A percentile compares a stretch with the other conserved stretches of the same genome.
phyloP scores from a whole-genome alignment of 2,888 invertebrate genomes.

The Sesamia inferens region DNA sequence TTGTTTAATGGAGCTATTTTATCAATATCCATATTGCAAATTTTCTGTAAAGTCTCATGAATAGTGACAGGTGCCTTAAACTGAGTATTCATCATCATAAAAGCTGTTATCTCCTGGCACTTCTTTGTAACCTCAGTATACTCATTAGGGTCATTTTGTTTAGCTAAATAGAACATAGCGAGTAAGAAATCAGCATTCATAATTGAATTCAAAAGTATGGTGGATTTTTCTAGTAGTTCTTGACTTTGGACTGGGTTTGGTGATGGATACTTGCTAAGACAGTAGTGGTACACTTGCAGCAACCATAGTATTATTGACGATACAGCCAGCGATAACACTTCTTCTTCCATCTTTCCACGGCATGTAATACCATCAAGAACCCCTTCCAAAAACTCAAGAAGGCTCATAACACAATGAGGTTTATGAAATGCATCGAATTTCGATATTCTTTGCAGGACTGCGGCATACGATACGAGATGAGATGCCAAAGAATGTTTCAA shows the following conservation, averaged over 20 bases:
- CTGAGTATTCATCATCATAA: conserved; percentile 90
- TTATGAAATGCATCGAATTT: conserved; percentile 97
- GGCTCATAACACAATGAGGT: conserved; percentile 95
- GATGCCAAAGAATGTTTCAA: conserved; percentile 97
- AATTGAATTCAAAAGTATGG: conserved; percentile 92
- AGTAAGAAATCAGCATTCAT: conserved; percentile 93
- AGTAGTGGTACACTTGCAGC: conserved; percentile 92
- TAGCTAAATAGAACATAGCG: conserved; percentile 95
- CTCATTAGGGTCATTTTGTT: conserved; percentile 94
- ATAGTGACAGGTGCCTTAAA: conserved; percentile 90
- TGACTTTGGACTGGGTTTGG: conserved; percentile 88
- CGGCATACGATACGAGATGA: conserved; percentile 97
- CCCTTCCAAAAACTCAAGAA: conserved; percentile 95
- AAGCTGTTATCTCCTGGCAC: conserved; percentile 92
- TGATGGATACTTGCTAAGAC: conserved; percentile 85
- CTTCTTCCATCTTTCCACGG: conserved; percentile 96
- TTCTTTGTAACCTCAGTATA: conserved; percentile 92
- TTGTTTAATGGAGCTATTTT: conserved; percentile 89
- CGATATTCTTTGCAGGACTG: conserved; percentile 96
- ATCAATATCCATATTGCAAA: conserved; percentile 91
- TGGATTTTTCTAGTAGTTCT: conserved; percentile 93
- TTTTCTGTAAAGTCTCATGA: conserved; percentile 90
- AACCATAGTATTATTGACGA: conserved; percentile 95
- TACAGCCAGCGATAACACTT: conserved; percentile 95
- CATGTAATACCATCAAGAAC: conserved; percentile 91